phyloP scores from a whole-genome alignment of 1,140 invertebrate genomes.

The Trinorchestia longiramus region DNA sequence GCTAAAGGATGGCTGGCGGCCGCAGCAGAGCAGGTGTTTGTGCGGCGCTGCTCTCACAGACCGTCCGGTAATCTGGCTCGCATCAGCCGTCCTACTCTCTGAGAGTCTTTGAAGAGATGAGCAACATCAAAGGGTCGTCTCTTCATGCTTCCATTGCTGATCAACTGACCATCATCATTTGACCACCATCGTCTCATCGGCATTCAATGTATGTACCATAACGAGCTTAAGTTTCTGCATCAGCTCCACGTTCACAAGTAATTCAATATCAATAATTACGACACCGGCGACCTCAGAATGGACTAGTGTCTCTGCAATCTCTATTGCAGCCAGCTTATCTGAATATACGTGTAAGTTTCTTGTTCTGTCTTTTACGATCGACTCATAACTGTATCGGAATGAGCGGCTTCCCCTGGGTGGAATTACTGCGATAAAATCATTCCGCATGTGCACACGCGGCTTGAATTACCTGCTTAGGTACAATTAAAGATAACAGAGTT shows the following conservation, averaged over 20 bases:
- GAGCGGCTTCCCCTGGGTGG: neutral
- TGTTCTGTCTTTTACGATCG: neutral
- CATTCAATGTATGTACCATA: neutral
- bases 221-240: neutral
- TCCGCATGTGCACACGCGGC: neutral
- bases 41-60: neutral
- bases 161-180: slow-evolving; percentile 49
- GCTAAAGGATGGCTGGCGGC: too few species aligned
- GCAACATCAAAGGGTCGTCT: slow-evolving; percentile 41
- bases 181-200: neutral
- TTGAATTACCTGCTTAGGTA: neutral
- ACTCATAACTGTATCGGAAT: neutral
- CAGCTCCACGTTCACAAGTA: neutral
- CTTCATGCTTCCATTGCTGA: slow-evolving; percentile 19
- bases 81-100: neutral
- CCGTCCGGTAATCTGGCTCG: neutral
- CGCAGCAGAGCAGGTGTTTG: neutral
- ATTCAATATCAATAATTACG: neutral
- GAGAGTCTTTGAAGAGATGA: slow-evolving; percentile 32
- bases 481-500: neutral
- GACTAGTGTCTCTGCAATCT: neutral
- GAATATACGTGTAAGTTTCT: neutral
- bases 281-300: neutral
- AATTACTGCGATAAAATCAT: neutral
- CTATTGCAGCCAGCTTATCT: neutral